A percentile compares a stretch with the other conserved stretches of the same genome.
Evolutionary conservation across 2,888 invertebrate species (phyloP).

Genomic region (Pyrrhosoma nymphula): DNA sequence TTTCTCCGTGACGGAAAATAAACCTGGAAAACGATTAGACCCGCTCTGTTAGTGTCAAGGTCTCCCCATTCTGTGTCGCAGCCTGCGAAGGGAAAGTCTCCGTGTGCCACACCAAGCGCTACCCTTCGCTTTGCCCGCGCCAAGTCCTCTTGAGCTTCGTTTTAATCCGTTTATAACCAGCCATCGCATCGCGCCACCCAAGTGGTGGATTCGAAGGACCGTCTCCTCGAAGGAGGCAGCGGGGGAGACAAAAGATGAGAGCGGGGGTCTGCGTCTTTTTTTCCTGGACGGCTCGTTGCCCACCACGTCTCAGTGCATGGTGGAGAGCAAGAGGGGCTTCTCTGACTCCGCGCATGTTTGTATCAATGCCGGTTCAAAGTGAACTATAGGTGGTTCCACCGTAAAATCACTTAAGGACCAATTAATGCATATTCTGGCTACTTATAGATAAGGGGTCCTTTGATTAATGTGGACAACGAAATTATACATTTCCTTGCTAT

Average conservation of each 20-base stretch:
- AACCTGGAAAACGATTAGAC: background rate
- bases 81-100: background rate
- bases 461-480: too few species aligned
- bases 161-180: constrained; percentile 64
- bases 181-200: constrained; percentile 58
- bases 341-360: too few species aligned
- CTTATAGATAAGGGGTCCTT: too few species aligned
- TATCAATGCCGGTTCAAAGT: too few species aligned
- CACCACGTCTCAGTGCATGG: background rate
- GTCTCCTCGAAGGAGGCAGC: background rate
- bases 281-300: constrained; percentile 49
- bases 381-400: too few species aligned
- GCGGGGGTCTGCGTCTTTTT: constrained; percentile 12
- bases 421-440: too few species aligned
- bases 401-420: too few species aligned
- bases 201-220: constrained; percentile 30
- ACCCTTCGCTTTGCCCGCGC: background rate
- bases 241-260: background rate
- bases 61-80: background rate
- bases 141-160: background rate
- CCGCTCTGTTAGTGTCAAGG: constrained; percentile 28
- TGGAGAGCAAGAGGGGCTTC: too few species aligned
- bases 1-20: background rate
- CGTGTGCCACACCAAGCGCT: background rate
- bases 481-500: too few species aligned